Evolutionary conservation across 2,797 vertebrate genomes (phyloP), one percentile per base, ranked within the genome.

Genomic region (Sebastiscus tertius): DNA sequence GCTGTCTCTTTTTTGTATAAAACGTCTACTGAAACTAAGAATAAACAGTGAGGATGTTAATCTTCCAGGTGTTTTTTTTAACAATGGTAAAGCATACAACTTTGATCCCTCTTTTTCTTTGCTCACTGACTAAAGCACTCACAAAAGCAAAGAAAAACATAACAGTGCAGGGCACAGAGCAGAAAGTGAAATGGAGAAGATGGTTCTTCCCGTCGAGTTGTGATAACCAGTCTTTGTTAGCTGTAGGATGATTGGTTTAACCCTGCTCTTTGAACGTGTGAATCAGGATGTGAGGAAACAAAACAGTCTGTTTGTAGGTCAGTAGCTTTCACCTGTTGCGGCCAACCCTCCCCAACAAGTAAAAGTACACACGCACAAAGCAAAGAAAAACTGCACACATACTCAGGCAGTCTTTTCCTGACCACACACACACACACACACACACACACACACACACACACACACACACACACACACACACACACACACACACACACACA

Each of bases 301-400:
- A 71, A 82, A 59, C 22, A 12, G 61, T 8, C 34, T 49, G 33
- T 81, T 58, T 56, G 24, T 52, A 72, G 59, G 72, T 86, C 75
- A 60, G 61, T 9, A 62, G 18, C 26, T 67, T 80, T 92, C 84
- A 90, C 81, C 91, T 91, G 85, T 89, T 84, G 75, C 20, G 2
- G 61, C 4, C 31, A 60, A 79, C 66, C 49, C 54, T 65, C n/a
- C 36, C 39, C 4, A 10, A 75, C 75, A 83, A 83, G 77, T 24
- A 81, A 82, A 62, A 66, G 58, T 14, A 54, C 8, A 42, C 46
- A 55, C 18, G 66, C 20, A 49, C 6, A 76, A 18, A 67, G 49
- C 69, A 71, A 70, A 79, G 67, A 59, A 84, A 75, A 74, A 85
- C 52, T 66, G 69, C 76, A 65, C 56, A 63, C 67, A 69, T 24